These are phyloP conservation scores for Enoplosus armatus DNA, from an alignment of 2,797 vertebrate genomes.

Conservation along the genomic window DNA sequence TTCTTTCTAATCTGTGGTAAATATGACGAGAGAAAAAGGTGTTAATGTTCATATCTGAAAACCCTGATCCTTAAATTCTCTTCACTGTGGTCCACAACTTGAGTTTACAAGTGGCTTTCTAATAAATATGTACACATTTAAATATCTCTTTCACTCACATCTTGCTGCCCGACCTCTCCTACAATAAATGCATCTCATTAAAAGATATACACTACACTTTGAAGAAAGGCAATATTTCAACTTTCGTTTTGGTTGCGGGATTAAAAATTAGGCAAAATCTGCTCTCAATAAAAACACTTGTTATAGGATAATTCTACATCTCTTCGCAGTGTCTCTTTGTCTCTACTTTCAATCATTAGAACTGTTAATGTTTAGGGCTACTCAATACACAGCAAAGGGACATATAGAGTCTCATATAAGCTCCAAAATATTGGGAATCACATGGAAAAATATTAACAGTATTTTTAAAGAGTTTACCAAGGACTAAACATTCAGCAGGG, in stretches of 20 bases:
- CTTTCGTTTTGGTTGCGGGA: conserved; percentile 69
- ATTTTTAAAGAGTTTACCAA: conserved; percentile 72
- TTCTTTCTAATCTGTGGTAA: conserved; percentile 7
- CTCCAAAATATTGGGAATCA: conserved; percentile 68
- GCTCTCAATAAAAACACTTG: conserved; percentile 27
- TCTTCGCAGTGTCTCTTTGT: conserved; percentile 43
- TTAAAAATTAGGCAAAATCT: conserved; percentile 55
- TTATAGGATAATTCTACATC: conserved; percentile 37
- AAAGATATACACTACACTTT: conserved; percentile 48
- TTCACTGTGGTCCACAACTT: conserved; percentile 24
- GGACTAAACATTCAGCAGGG: conserved; percentile 79
- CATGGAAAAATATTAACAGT: conserved; percentile 76
- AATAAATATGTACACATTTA: conserved; percentile 39
- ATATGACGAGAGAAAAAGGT: conserved; percentile 18
- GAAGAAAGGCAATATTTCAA: conserved; percentile 62
- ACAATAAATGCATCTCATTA: conserved; percentile 48
- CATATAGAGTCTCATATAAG: conserved; percentile 61
- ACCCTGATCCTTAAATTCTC: conserved; percentile 37
- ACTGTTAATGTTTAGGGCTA: conserved; percentile 59
- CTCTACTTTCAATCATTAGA: conserved; percentile 40
- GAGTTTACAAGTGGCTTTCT: conserved; percentile 21
- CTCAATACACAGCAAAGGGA: conserved; percentile 69
- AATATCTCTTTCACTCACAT: conserved; percentile 31
- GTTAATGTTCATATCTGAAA: conserved; percentile 37
- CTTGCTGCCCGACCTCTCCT: conserved; percentile 18